A percentile compares a stretch with the other conserved stretches of the same genome.
phyloP scores from a whole-genome alignment of 2,888 invertebrate species.

The Xanthorhoe spadicearia region DNA sequence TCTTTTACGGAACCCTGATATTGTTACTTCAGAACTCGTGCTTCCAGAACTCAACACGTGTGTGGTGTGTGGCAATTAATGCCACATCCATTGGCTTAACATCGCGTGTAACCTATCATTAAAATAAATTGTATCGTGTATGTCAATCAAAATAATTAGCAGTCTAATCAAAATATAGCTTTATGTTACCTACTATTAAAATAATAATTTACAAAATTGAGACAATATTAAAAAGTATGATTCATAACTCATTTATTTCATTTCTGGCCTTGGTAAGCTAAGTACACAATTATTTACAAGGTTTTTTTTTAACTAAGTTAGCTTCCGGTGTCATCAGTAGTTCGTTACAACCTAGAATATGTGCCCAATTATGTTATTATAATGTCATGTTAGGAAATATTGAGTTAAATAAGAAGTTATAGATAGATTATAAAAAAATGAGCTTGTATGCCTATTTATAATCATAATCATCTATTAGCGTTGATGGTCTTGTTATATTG shows the following conservation, averaged over 20 bases:
- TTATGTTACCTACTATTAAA: not conserved
- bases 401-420: not conserved
- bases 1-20: no score
- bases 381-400: not conserved
- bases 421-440: not conserved
- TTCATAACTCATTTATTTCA: not conserved
- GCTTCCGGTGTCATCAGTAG: not conserved
- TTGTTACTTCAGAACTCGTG: no score
- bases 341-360: not conserved
- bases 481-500: no score
- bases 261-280: not conserved
- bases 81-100: not conserved
- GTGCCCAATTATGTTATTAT: not conserved
- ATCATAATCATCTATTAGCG: no score
- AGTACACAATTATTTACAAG: not conserved
- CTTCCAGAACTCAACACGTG: no score
- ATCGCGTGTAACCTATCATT: not conserved
- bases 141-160: conserved; percentile 2
- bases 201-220: not conserved
- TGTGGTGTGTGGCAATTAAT: not conserved
- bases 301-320: not conserved
- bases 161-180: not conserved
- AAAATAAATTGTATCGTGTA: not conserved
- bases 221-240: not conserved
- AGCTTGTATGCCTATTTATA: no score